phyloP scores from a whole-genome alignment of 35 echinoderm and acorn worm genomes.

The Nesometra sesokonis region DNA sequence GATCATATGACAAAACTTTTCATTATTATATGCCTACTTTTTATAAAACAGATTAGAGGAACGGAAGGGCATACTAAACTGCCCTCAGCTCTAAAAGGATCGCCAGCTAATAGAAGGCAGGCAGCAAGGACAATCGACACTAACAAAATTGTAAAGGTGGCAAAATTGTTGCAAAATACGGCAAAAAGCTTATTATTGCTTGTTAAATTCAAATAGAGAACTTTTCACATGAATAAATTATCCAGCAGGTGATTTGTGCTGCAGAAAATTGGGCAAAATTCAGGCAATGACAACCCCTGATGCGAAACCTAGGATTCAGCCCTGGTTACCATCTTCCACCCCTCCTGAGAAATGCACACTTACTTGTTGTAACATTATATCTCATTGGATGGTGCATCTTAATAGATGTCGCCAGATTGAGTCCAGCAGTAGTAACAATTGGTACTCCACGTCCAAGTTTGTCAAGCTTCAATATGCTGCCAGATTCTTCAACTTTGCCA shows the following conservation, averaged over 20 bases:
- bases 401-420: conserved; percentile 11
- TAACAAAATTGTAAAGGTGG: no score
- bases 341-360: not conserved
- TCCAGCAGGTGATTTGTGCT: not conserved
- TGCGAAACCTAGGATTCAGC: not conserved
- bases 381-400: conserved; percentile 30
- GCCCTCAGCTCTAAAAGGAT: no score
- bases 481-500: not conserved
- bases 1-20: no score
- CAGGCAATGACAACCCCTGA: not conserved
- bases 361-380: conserved; percentile 20
- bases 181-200: no score
- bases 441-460: conserved; percentile 34
- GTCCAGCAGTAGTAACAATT: not conserved
- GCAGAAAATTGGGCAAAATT: not conserved
- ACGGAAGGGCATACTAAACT: no score
- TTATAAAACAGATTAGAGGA: no score
- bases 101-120: no score
- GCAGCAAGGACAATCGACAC: no score
- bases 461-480: conserved; percentile 4
- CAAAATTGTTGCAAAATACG: no score
- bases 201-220: no score
- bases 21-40: no score
- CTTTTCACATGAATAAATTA: not conserved
- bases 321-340: no score